Evolutionary conservation across 1,140 invertebrate species (phyloP).

Genomic region (Lethrus apterus): DNA sequence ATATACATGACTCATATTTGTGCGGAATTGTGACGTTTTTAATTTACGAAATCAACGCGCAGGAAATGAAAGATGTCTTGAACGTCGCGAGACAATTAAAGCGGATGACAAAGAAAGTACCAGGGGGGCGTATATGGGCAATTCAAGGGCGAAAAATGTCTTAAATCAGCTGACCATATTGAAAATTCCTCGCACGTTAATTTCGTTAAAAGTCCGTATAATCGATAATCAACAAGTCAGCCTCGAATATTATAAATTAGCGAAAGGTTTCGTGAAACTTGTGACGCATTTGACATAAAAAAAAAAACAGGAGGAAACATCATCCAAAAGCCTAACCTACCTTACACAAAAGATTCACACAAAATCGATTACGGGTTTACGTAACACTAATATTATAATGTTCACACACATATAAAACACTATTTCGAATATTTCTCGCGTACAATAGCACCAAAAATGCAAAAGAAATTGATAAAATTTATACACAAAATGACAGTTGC

Average conservation of each 20-base stretch:
- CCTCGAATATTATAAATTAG: slow-evolving; percentile 1
- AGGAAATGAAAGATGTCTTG: no score
- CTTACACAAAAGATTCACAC: slow-evolving; percentile 1
- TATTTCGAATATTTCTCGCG: slow-evolving; percentile 1
- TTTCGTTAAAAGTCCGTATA: no score
- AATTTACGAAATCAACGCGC: no score
- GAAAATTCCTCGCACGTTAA: not conserved
- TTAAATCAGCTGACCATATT: slow-evolving; percentile 22
- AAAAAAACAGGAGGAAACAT: slow-evolving; percentile 21
- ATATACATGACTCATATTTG: no score
- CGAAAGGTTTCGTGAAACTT: slow-evolving; percentile 5
- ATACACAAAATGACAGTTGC: slow-evolving; percentile 16
- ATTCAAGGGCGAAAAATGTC: slow-evolving; percentile 17
- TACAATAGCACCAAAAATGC: not conserved
- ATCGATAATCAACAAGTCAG: slow-evolving; percentile 18
- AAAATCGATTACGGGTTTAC: slow-evolving; percentile 3
- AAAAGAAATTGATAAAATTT: slow-evolving; percentile 13
- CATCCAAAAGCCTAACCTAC: slow-evolving; percentile 14
- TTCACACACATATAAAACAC: slow-evolving; percentile 6
- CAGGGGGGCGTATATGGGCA: slow-evolving; percentile 14
- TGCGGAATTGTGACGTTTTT: no score
- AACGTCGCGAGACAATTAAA: slow-evolving; percentile 1
- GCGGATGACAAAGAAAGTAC: slow-evolving; percentile 11
- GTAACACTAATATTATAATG: slow-evolving; percentile 7
- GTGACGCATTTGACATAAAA: slow-evolving; percentile 27